These are phyloP conservation scores for Drosophila miranda DNA, from an alignment of 1,140 invertebrate genomes.

Conservation along the genomic window DNA sequence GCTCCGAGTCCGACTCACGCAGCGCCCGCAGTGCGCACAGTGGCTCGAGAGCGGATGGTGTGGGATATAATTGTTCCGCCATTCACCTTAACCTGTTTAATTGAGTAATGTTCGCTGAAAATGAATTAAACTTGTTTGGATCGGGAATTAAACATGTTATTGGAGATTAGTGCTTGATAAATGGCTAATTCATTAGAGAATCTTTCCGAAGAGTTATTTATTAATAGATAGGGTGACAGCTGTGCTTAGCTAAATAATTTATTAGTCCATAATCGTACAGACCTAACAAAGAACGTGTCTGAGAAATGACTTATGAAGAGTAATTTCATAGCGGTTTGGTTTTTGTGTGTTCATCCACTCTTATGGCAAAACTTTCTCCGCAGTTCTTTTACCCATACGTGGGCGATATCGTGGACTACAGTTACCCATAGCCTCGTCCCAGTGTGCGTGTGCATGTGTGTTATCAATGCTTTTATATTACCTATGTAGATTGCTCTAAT, in stretches of 20 bases:
- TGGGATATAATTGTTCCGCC: no score
- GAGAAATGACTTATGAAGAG: conserved; percentile 21
- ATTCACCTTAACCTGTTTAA: conserved; percentile 50
- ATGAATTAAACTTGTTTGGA: conserved; percentile 58
- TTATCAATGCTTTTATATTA: conserved; percentile 64
- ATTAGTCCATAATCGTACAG: conserved; percentile 10
- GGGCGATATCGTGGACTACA: conserved; percentile 3
- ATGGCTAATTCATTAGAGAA: conserved; percentile 52
- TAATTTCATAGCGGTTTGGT: conserved; percentile 2
- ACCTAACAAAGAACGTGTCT: conserved; percentile 6
- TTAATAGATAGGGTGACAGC: conserved; percentile 24
- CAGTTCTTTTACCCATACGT: conserved; percentile 21
- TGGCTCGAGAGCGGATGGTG: conserved; percentile 30
- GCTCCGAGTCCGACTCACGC: conserved; percentile 37
- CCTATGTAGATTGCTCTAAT: conserved; percentile 78
- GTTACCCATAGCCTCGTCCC: conserved; percentile 15
- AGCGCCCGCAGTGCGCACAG: conserved; percentile 51
- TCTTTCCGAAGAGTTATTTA: conserved; percentile 19
- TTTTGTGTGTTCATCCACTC: not conserved
- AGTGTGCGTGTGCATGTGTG: conserved; percentile 41
- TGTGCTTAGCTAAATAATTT: conserved; percentile 30
- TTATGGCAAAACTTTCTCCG: conserved; percentile 33
- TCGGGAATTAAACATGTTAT: conserved; percentile 44
- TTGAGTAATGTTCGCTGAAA: conserved; percentile 22
- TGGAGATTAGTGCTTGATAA: conserved; percentile 51